Evolutionary conservation across 2,797 vertebrate species (phyloP), one percentile per base, ranked within the genome.

Genomic region (Ptychadena robeensis): DNA sequence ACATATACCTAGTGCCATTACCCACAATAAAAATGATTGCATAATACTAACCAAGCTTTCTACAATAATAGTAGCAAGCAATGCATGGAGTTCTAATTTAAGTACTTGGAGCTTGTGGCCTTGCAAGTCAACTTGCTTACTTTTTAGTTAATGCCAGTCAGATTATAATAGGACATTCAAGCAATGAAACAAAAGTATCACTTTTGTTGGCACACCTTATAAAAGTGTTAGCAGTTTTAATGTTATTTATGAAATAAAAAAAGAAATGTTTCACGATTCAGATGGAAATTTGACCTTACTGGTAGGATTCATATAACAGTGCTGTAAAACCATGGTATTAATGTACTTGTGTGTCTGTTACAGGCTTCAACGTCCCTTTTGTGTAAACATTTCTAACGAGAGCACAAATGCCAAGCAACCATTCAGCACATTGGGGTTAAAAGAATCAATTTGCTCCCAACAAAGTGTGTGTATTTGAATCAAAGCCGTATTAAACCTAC

Each of bases 401-500:
- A 75, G 68, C 83, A 27, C 78, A 67, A 59, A 73, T 74, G 72
- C 32, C 66, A 80, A 84, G 74, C 78, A 85, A 80, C 48, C 63
- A 38, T 76, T 85, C 71, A 80, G 65, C 30, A 66, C 79, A 67
- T 75, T 76, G 65, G 78, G 83, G 83, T 85, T 85, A 80, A 85
- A 85, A 85, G 64, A 85, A 85, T 85, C 78, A 85, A 85, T 85
- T 85, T 85, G 65, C 57, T 81, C 74, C 73, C 73, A 76, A 80
- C 65, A 68, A 85, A 76, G 78, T 44, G 78, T 85, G 78, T 81
- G 83, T 76, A 76, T 74, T 80, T 80, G 72, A 85, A 81, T 85
- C 78, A 80, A 85, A 85, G 83, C 83, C 38, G 78, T 57, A 80
- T 76, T 73, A 85, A 80, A 85, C 78, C 83, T 65, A 81, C 65